Base-by-base conservation (phyloP, 1,140 invertebrate species). In the Brachionus manjavacas region DNA sequence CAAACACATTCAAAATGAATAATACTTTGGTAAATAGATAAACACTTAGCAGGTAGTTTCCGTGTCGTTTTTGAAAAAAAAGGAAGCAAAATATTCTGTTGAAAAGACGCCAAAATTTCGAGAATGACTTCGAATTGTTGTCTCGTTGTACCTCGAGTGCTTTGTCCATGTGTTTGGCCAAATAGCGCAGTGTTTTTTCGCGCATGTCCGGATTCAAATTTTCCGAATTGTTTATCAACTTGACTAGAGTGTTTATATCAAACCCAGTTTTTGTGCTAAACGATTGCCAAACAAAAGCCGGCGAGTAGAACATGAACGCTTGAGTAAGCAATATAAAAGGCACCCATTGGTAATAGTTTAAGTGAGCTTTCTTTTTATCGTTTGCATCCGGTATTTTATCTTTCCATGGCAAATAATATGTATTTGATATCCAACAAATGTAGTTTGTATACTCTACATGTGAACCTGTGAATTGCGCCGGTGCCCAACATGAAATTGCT, bases 401-500 rank as follows among this genome's bases (percentile, higher is more conserved):
- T 70, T 84, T 72, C 60, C 60, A 84, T 23, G 66, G 68, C 9
- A 91, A 86, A 79, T 88, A 90, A 85, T 91, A 91, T 43, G 90
- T 91, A 78, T 90, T 90, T n/a, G 87, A 88, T 49, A 91, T 89
- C 90, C 90, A 91, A 86, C 91, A 90, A 14, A 88, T 85, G 14
- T 86, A 87, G 16, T 88, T 87, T 6, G 89, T 87, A 84, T 89
- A 90, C 11, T 86, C 86, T 49, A 87, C 85, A 70, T 86, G 85
- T 14, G 85, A 72, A n/a, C 85, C 85, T n/a, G 85, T 84, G 72
- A 87, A 87, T 76, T 86, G 84, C 9, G 86, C 85, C 11, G 87
- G 86, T 23, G 78, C 83, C 86, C 86, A 87, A 70, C 96, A 97
- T 85, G 94, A 93, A 85, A 97, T 97, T 12, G 96, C 79, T 81